Evolutionary conservation across 2,888 invertebrate species (phyloP), one percentile per base, ranked within the genome.

Genomic region (Oscheius sp.): DNA sequence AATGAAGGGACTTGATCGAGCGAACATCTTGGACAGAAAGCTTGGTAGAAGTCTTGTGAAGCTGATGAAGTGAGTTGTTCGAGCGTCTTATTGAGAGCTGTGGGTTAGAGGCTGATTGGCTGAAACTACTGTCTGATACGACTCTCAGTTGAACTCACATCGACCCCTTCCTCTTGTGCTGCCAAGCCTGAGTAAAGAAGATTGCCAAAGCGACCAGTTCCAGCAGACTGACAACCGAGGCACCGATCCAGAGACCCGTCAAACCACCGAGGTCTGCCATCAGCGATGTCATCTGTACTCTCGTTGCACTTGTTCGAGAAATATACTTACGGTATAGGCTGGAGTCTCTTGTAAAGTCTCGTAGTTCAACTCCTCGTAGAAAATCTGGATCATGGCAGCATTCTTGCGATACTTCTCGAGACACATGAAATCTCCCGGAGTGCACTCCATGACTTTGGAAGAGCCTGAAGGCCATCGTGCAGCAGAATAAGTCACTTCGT

Each of bases 391-490:
- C 86, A 89, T 87, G 7, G 89, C 89, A 3, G 89, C 87, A 55
- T 89, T 89, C 57, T 84, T 84, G 33, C 88, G 75, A 68, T 88
- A 89, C 70, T 87, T 87, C 66, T 89, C 88, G 35, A 88, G 78
- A 74, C 88, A 88, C 55, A 89, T 62, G 58, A 81, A 83, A 77
- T 88, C 88, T n/a, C 80, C 82, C 1, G 85, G 80, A 7, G 81
- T 74, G 63, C 88, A 88, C 74, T 88, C 88, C 84, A 88, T 84
- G 3, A 88, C 83, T 76, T 89, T 89, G 2, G 88, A 85, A 1
- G 89, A 88, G 13, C 88, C 89, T 0, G 89, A 87, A 0, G 89
- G 89, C 89, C 89, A 89, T 29, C 88, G 76, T 21, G 89, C 89
- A 0, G 89, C 88, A 2, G 89, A 89, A 72, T 88, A 89, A 2